Evolutionary conservation across 1,140 invertebrate species (phyloP), one percentile per base, ranked within the genome.

Genomic region (Atta colombica): DNA sequence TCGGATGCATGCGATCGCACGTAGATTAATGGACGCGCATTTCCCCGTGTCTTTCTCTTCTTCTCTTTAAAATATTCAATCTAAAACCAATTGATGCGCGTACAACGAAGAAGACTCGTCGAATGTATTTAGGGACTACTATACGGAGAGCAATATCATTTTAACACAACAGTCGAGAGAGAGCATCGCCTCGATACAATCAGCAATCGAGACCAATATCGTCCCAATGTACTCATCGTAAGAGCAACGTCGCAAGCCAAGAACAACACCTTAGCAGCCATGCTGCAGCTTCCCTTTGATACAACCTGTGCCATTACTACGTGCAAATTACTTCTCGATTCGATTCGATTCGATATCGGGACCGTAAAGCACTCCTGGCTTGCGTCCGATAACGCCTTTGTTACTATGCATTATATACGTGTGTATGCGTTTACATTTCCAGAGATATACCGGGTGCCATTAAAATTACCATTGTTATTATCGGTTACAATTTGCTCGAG

Each of bases 291-390:
- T 82, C 69, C 55, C 69, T 82, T 82, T 60, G 80, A 74, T 45
- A 74, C 25, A 25, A 31, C 35, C 14, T 28, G 28, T 51, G 55
- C 80, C 39, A 61, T 75, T 84, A 74, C 55, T 74, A 84, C 55
- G 69, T 84, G 80, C 80, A 84, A 84, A 84, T 84, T 84, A 84
- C 80, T 84, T 75, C 80, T 49, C 78, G 75, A 77, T 49, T 77
- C 77, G 75, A 77, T 49, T 77, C 77, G 55, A 84, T 74, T 71
- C 69, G 55, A 28, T 71, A 84, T 49, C 65, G 55, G 18, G 39
- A 2, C 7, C 55, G 21, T 63, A 61, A 84, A 84, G 80, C 80
- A 45, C 10, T 51, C 25, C 80, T 21, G 35, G 18, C 80, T 61
- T 31, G 39, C 39, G 68, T 28, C 25, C 39, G 69, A 82, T 84